Percentiles rank a stretch among this genome's conserved stretches.
These are phyloP conservation scores for Gymnocephalus cernua DNA, from an alignment of 2,113 vertebrate genomes.

Conservation along the genomic window DNA sequence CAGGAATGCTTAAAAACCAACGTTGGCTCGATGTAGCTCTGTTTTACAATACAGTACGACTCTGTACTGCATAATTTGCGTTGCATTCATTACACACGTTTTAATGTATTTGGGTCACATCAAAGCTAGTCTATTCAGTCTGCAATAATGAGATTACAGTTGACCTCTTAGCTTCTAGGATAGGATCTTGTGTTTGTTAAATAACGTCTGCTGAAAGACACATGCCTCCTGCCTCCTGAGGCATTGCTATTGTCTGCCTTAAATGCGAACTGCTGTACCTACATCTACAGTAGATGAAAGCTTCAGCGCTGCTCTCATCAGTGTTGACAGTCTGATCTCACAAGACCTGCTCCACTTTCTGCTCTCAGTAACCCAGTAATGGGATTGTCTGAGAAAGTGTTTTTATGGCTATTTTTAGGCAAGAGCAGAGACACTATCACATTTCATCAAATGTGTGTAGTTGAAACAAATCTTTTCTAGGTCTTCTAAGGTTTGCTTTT, in stretches of 20 bases:
- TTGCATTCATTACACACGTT: conserved; percentile 5
- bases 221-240: conserved; percentile 36
- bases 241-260: conserved; percentile 15
- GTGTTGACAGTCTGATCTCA: conserved; percentile 61
- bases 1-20: conserved; percentile 35
- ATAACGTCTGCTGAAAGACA: neutral
- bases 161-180: conserved; percentile 4
- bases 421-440: conserved; percentile 30
- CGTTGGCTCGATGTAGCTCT: conserved; percentile 23
- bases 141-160: conserved; percentile 4
- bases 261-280: conserved; percentile 38
- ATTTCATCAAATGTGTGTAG: conserved; percentile 39
- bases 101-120: conserved; percentile 28
- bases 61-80: conserved; percentile 19
- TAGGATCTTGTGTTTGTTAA: conserved; percentile 29
- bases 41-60: conserved; percentile 40
- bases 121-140: neutral
- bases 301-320: conserved; percentile 40
- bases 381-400: conserved; percentile 58
- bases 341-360: conserved; percentile 73
- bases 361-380: conserved; percentile 64
- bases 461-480: conserved; percentile 48
- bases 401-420: conserved; percentile 72
- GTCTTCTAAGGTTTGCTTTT: conserved; percentile 25
- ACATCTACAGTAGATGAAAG: conserved; percentile 44